Base-by-base conservation (phyloP, 2,113 vertebrate genomes). In the Andinoacara biseriatus region DNA sequence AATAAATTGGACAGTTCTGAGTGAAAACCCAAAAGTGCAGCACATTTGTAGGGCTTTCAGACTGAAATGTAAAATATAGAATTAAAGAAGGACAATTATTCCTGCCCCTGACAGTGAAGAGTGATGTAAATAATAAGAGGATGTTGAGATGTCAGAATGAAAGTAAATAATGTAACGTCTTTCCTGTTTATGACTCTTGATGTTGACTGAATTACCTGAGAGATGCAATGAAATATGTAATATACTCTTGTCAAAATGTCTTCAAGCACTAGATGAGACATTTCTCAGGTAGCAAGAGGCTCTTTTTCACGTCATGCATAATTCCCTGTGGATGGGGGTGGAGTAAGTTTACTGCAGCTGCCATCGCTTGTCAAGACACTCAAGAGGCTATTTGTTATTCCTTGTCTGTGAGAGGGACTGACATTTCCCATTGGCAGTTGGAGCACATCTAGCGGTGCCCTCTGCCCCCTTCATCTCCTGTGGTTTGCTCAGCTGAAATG, bases 301-400 rank as follows among this genome's bases (percentile, higher is more conserved):
- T 74, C 79, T 78, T 75, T 58, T 82, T 87, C 74, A 38, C 26
- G 57, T 79, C 83, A 57, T 15, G 24, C 69, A 83, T 87, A 88
- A 91, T 82, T 92, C 91, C 87, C 81, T 10, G 75, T 38, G 10
- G 91, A 86, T 58, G 17, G n/a, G 24, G 72, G 10, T 11, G 57
- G 31, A 40, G 40, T 31, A 24, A 74, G 82, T 88, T 86, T 83
- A 75, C 79, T 69, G 67, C 83, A 72, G 31, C 79, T 76, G n/a
- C 79, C 79, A 4, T 31, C 9, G 7, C 89, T 88, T 90, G 88
- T 92, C 88, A 72, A 87, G 80, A 85, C 86, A 76, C 87, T 89
- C 85, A 81, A 80, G 89, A 75, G 87, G 82, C 90, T 87, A 86
- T 93, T 92, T 92, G 89, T 92, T 90, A 91, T 94, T 93, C 89